Evolutionary conservation across 1,140 invertebrate species (phyloP).

Genomic region (Sinonovacula constricta): DNA sequence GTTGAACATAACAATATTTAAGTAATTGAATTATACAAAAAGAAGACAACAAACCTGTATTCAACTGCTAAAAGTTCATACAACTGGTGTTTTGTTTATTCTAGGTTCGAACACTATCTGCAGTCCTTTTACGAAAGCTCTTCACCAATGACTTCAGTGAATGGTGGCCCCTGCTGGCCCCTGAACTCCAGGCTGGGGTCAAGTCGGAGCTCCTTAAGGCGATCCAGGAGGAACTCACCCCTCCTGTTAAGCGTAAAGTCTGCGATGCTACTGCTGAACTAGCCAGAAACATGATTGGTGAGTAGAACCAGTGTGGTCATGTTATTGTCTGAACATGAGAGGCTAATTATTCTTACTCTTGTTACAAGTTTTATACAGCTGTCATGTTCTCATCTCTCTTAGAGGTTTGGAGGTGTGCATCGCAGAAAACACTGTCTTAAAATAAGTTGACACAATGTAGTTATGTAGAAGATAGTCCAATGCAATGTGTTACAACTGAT

Average conservation of each 20-base stretch:
- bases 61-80: too few relatives aligned
- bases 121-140: conserved; percentile 92
- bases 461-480: too few relatives aligned
- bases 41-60: too few relatives aligned
- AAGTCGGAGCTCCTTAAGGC: conserved; percentile 91
- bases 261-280: conserved; percentile 97
- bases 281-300: conserved; percentile 92
- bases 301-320: too few relatives aligned
- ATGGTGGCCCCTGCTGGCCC: conserved; percentile 89
- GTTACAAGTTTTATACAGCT: too few relatives aligned
- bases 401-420: too few relatives aligned
- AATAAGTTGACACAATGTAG: too few relatives aligned
- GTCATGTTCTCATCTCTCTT: too few relatives aligned
- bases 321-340: background rate
- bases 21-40: too few relatives aligned
- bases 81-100: conserved; percentile 49
- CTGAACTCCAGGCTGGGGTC: conserved; percentile 89
- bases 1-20: too few relatives aligned
- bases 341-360: background rate
- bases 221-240: conserved; percentile 86
- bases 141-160: conserved; percentile 94
- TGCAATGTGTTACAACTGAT: too few relatives aligned
- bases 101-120: conserved; percentile 88
- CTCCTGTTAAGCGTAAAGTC: conserved; percentile 90
- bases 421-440: too few relatives aligned